Evolutionary conservation across 2,888 invertebrate species (phyloP).

Genomic region (Ceramica pisi): DNA sequence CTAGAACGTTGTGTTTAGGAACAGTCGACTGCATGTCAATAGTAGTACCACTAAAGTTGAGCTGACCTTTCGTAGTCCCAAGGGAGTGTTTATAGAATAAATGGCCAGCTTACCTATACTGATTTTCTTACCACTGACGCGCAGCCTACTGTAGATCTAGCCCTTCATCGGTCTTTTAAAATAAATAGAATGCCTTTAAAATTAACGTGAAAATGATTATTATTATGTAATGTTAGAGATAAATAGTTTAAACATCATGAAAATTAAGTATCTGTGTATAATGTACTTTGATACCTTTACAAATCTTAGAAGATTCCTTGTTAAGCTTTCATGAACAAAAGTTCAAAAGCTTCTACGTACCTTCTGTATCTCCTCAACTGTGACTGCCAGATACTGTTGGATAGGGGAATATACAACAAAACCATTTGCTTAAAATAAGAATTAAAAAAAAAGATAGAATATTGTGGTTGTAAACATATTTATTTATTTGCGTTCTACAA

Average conservation of each 20-base stretch:
- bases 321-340: background rate
- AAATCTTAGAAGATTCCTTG: background rate
- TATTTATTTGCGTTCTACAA: too few species aligned
- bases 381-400: background rate
- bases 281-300: background rate
- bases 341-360: background rate
- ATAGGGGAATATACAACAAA: background rate
- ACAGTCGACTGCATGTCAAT: background rate
- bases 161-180: background rate
- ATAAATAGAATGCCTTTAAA: slow-evolving; percentile 35
- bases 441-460: background rate
- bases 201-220: slow-evolving; percentile 21
- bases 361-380: too few species aligned
- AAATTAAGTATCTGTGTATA: background rate
- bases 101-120: background rate
- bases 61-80: background rate
- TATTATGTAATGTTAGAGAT: slow-evolving; percentile 7
- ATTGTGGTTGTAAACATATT: background rate
- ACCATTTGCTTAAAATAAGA: background rate
- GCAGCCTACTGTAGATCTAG: background rate
- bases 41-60: background rate
- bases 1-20: background rate
- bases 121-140: background rate
- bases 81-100: background rate
- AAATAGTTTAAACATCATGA: background rate